Base-by-base conservation (phyloP, 2,888 invertebrate species). In the Phyllotreta striolata region DNA sequence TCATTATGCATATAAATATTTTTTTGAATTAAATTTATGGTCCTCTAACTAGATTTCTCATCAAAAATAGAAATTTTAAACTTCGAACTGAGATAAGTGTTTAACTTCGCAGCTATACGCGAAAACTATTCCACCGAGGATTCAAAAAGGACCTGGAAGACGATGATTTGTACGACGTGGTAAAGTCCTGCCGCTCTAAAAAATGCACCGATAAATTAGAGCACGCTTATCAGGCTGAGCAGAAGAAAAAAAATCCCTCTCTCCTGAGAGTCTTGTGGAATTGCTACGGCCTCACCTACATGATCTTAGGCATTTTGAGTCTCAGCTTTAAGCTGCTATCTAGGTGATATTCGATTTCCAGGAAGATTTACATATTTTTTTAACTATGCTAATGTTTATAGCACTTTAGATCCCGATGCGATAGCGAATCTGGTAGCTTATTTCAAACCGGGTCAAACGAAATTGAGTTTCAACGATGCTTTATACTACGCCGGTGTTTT, bases 401-500 rank as follows among this genome's bases (percentile, higher is more conserved):
- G 90, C 76, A 81, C 89, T 67, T 80, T 85, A 3, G 88, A 88
- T 75, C 89, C 90, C 1, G 74, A 88, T 69, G 88, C 88, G 66
- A 81, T 91, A 3, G 89, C 89, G 62, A 85, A 85, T 3, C 77
- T 91, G 10, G 87, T 91, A n/a, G 84, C 85, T 0, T 90, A 87
- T 70, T 91, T 91, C 76, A 85, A 85, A 0, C 86, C 86, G 35
- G 76, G 82, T 0, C 76, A 80, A 67, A 83, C 78, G 0, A 81
- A 83, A 0, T 80, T 87, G 6, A 78, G 81, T 0, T 76, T 82
- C 13, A 72, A 84, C 1, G 82, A 88, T 12, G 91, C 92, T 0
- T 90, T 89, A 72, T 75, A 88, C n/a, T 90, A 89, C 78, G 91
- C 91, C 0, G 77, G 82, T 0, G 87, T 88, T 0, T 87, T 92